phyloP scores from a whole-genome alignment of 2,113 vertebrate species.

The Centropus bengalensis region DNA sequence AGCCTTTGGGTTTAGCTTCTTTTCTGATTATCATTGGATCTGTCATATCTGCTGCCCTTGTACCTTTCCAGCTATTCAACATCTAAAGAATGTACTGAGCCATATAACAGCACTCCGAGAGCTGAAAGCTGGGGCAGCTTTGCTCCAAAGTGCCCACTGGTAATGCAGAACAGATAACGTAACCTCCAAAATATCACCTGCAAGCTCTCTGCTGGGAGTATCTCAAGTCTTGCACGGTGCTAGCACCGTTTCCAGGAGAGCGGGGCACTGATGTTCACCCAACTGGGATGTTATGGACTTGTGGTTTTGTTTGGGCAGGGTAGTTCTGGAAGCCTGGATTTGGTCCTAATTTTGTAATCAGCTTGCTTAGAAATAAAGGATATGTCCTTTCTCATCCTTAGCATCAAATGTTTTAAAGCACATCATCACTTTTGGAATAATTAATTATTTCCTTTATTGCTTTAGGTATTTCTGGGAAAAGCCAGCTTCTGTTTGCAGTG shows the following conservation, averaged over 20 bases:
- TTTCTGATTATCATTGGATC: neutral
- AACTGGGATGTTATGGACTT: neutral
- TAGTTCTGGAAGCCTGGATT: neutral
- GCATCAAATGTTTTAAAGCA: neutral
- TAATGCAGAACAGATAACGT: neutral
- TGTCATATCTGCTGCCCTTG: neutral
- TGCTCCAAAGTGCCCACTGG: neutral
- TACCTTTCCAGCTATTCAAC: neutral
- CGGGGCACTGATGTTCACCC: neutral
- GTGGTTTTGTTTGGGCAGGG: neutral
- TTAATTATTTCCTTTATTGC: slow-evolving; percentile 53
- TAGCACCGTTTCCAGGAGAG: neutral
- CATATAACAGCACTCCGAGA: neutral
- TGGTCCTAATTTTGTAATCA: neutral
- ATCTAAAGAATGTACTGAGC: neutral
- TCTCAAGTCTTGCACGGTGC: neutral
- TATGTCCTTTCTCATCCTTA: neutral
- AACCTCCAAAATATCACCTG: neutral
- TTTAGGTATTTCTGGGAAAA: slow-evolving; percentile 98
- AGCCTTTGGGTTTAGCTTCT: neutral
- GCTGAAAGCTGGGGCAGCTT: neutral
- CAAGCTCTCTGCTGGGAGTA: neutral
- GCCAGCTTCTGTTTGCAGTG: slow-evolving; percentile 96
- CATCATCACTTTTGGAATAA: slow-evolving; percentile 22
- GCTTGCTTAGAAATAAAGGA: neutral